phyloP scores from a whole-genome alignment of 2,797 vertebrate species.

The Sardinella longiceps region DNA sequence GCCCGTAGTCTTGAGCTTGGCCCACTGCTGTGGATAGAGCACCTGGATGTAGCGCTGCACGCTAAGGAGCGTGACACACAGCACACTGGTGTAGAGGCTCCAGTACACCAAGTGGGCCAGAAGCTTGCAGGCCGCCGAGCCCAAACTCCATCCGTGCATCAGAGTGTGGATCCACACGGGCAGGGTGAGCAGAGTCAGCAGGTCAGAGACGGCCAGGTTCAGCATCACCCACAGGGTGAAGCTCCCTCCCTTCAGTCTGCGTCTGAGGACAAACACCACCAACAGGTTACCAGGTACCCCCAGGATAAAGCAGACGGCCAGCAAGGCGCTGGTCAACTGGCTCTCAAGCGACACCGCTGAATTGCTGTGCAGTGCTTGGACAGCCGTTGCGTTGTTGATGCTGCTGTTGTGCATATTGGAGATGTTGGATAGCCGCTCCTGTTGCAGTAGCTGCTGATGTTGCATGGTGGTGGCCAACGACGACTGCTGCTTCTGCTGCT shows the following conservation, averaged over 20 bases:
- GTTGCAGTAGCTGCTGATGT: too few species aligned
- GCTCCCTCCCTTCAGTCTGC: conserved; percentile 17
- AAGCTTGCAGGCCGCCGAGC: conserved; percentile 32
- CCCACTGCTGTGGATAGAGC: conserved; percentile 40
- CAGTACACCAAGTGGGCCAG: conserved; percentile 32
- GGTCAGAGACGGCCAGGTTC: conserved; percentile 46
- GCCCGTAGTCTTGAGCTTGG: conserved; percentile 19
- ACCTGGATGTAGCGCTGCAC: conserved; percentile 47
- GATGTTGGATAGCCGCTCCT: background rate
- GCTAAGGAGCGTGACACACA: conserved; percentile 44
- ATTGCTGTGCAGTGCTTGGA: background rate
- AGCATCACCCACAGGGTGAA: conserved; percentile 48
- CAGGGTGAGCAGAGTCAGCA: conserved; percentile 43
- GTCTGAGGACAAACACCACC: conserved; percentile 35
- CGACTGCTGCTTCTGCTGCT: too few species aligned
- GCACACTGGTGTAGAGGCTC: conserved; percentile 49
- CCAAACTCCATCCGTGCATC: conserved; percentile 30
- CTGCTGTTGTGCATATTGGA: background rate
- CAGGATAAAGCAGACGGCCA: conserved; percentile 36
- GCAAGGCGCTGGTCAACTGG: conserved; percentile 20
- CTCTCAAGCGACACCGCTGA: background rate
- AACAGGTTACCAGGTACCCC: conserved; percentile 44
- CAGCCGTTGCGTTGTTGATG: background rate
- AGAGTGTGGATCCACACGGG: conserved; percentile 41
- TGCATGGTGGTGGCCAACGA: too few species aligned